Base-by-base conservation (phyloP, 2,113 vertebrate genomes). In the Panthera tigris region DNA sequence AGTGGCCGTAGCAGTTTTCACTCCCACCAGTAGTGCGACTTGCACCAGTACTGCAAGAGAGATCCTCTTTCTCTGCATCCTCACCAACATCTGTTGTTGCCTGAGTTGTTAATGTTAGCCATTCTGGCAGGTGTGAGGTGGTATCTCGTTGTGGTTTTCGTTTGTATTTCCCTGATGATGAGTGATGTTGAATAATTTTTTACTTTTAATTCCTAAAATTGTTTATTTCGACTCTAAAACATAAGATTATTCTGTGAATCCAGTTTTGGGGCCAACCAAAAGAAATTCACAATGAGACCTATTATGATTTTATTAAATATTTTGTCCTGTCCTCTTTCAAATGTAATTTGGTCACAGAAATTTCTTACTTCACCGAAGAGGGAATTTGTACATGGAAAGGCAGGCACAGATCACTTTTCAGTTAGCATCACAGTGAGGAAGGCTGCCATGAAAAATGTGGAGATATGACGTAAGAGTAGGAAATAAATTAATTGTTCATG, bases 311-410 rank as follows among this genome's bases (percentile, higher is more conserved):
- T 71, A 55, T 78, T 83, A 84, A 83, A 87, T 61, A 57, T 92
- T 92, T 86, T 96, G 36, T 29, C 63, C 14, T 55, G 15, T 91
- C 45, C 33, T 89, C 65, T 97, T 89, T 71, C 13, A 84, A 73
- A 41, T 85, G 33, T 85, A 80, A 74, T 92, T 66, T 92, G 84
- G 27, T 66, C 55, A 85, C 66, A 85, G 89, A 92, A 84, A 45
- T 66, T 86, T 95, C 41, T 94, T 87, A 85, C 5, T 85, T 82
- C 14, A 52, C 39, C 36, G 16, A 68, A 85, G 63, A 89, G 52
- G 45, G 27, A 66, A 18, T 89, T 94, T 73, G 61, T 88, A 69
- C 31, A 31, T 93, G 57, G 52, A 83, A 94, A 66, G 31, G 86
- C 29, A 86, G 61, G 8, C 82, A 21, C 14, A 81, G 41, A 50